These are phyloP conservation scores for Chaitophorus viminalis DNA, from an alignment of 2,888 invertebrate species.

Conservation along the genomic window DNA sequence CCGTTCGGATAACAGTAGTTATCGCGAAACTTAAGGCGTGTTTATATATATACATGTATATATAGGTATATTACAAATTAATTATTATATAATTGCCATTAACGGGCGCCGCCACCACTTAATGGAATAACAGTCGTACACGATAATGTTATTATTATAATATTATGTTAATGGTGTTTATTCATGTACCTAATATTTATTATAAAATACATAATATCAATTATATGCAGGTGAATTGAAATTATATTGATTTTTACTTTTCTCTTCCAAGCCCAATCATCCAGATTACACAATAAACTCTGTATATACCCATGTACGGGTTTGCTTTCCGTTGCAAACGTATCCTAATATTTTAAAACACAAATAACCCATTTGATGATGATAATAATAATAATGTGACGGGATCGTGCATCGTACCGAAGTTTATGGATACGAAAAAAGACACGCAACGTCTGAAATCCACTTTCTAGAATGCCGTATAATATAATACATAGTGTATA, in stretches of 20 bases:
- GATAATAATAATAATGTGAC: not conserved
- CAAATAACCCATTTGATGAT: not conserved
- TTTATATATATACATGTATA: too few species aligned
- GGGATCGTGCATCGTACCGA: not conserved
- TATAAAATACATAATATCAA: too few species aligned
- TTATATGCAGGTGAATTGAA: too few species aligned
- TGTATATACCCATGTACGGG: not conserved
- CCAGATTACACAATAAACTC: not conserved
- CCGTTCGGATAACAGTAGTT: not conserved
- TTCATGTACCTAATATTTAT: too few species aligned
- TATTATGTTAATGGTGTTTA: too few species aligned
- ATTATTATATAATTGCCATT: not conserved
- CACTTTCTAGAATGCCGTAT: not conserved
- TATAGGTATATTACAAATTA: too few species aligned
- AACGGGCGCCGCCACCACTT: too few species aligned
- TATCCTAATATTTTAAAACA: not conserved
- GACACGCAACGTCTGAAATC: conserved; percentile 4
- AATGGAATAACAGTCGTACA: not conserved
- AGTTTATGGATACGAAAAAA: not conserved
- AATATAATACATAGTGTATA: not conserved
- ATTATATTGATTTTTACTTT: not conserved
- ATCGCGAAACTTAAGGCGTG: not conserved
- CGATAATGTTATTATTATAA: not conserved
- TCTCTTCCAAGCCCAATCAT: not conserved
- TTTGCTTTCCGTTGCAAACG: not conserved